Evolutionary conservation across 2,113 vertebrate genomes (phyloP).

Genomic region (Mohoua ochrocephala): DNA sequence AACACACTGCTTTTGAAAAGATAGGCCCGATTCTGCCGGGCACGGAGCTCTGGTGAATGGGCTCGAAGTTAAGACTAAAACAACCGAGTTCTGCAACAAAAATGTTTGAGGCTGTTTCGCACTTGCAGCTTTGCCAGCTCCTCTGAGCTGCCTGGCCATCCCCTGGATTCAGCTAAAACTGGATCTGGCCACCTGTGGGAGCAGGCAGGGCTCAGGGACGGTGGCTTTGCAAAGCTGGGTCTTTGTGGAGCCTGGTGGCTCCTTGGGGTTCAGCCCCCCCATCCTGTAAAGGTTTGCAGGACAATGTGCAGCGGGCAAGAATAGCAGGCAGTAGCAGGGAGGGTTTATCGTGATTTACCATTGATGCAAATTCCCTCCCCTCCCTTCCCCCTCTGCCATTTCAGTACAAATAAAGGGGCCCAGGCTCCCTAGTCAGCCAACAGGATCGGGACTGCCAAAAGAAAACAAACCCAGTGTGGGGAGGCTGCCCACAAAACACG

Average conservation of each 20-base stretch:
- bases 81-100: not conserved
- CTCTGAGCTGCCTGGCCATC: not conserved
- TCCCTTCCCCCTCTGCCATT: conserved; percentile 8
- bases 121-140: not conserved
- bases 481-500: conserved; percentile 20
- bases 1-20: not conserved
- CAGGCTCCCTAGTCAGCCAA: conserved; percentile 26
- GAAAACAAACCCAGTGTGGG: conserved; percentile 21
- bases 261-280: not conserved
- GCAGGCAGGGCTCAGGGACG: not conserved
- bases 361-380: conserved; percentile 32
- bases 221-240: not conserved
- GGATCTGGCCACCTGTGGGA: not conserved
- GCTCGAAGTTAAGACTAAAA: not conserved
- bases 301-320: not conserved
- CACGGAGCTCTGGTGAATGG: not conserved
- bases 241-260: not conserved
- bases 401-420: conserved; percentile 47
- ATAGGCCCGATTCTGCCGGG: not conserved
- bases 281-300: not conserved
- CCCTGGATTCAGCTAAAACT: not conserved
- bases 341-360: conserved; percentile 9
- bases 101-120: not conserved
- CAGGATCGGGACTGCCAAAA: conserved; percentile 4
- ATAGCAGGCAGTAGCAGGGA: not conserved